Evolutionary conservation across 2,797 vertebrate species (phyloP).

Genomic region (Borostomias antarcticus): DNA sequence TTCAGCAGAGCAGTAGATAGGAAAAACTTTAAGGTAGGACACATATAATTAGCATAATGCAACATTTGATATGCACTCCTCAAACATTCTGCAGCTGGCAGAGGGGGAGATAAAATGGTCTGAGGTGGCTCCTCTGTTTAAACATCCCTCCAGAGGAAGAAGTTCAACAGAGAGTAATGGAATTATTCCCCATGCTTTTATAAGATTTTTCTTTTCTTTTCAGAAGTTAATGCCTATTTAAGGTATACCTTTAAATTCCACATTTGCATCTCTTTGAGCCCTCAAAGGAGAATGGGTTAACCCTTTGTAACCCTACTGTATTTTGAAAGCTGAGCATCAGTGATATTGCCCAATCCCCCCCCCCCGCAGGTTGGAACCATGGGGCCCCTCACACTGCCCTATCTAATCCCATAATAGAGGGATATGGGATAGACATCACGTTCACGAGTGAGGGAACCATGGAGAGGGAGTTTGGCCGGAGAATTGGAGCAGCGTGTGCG

Average conservation of each 20-base stretch:
- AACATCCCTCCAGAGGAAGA: constrained; percentile 30
- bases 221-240: constrained; percentile 26
- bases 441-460: too few species aligned
- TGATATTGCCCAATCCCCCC: too few species aligned
- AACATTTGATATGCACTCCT: constrained; percentile 30
- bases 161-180: constrained; percentile 30
- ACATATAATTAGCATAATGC: constrained; percentile 26
- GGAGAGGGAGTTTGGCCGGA: too few species aligned
- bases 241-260: constrained; percentile 14
- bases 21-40: constrained; percentile 22
- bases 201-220: constrained; percentile 20
- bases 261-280: constrained; percentile 7
- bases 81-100: constrained; percentile 16
- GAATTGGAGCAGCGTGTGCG: too few species aligned
- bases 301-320: too few species aligned
- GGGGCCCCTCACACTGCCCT: too few species aligned
- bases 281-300: not conserved
- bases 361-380: too few species aligned
- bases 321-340: too few species aligned
- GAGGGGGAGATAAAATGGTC: constrained; percentile 32
- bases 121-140: constrained; percentile 27
- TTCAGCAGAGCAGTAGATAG: constrained; percentile 3
- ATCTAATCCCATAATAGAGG: too few species aligned
- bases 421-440: too few species aligned
- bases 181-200: constrained; percentile 30